Evolutionary conservation across 2,888 invertebrate species (phyloP).

Genomic region (Osedax frankpressi): DNA sequence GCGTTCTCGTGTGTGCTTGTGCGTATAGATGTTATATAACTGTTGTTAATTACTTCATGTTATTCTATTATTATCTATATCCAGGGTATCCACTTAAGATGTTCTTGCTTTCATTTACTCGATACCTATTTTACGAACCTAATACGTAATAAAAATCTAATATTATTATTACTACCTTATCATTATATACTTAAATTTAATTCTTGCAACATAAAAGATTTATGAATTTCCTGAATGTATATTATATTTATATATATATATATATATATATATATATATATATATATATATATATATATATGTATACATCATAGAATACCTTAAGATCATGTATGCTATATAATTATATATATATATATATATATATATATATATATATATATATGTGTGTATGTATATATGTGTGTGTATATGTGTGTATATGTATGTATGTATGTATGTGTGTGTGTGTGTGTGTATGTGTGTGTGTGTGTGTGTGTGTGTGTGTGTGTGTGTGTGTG

Average conservation of each 20-base stretch:
- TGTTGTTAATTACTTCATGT: too few species aligned
- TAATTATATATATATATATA: not conserved
- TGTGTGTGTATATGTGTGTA: not conserved
- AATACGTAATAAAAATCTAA: too few species aligned
- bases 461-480: not conserved
- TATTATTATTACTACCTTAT: too few species aligned
- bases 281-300: not conserved
- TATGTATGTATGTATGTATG: not conserved
- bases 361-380: not conserved
- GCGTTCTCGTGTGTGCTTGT: too few species aligned
- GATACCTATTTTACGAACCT: too few species aligned
- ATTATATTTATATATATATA: not conserved
- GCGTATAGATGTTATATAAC: too few species aligned
- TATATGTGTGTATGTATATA: not conserved
- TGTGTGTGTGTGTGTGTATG: not conserved
- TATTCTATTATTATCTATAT: too few species aligned
- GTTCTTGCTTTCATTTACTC: too few species aligned
- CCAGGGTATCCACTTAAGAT: too few species aligned
- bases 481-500: not conserved
- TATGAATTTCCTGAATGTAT: too few species aligned
- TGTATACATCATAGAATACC: not conserved
- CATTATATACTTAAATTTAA: too few species aligned
- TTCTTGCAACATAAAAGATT: too few species aligned
- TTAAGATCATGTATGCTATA: not conserved
- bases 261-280: not conserved